A percentile compares a stretch with the other conserved stretches of the same genome.
Evolutionary conservation across 2,888 invertebrate species (phyloP).

Genomic region (Galeopsomyia nigrocyanea): DNA sequence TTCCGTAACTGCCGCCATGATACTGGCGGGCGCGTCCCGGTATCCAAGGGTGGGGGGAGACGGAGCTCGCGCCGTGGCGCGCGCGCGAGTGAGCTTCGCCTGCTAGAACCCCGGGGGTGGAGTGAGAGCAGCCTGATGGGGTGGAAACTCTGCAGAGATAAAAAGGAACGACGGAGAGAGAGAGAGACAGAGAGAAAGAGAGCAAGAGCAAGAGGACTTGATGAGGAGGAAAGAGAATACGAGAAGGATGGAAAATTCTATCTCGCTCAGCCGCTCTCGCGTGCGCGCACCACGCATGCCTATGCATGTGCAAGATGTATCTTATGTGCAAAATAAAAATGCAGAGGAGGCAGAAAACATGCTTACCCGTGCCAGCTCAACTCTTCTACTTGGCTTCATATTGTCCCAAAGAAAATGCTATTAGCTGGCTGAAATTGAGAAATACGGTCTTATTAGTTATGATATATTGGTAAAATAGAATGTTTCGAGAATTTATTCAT

Average conservation of each 20-base stretch:
- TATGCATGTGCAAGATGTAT: slow-evolving; percentile 21
- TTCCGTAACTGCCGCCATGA: slow-evolving; percentile 70
- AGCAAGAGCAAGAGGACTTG: slow-evolving; percentile 59
- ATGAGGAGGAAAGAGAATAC: slow-evolving; percentile 45
- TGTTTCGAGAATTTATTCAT: neutral
- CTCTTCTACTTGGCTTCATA: slow-evolving; percentile 25
- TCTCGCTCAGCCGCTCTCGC: neutral
- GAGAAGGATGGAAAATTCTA: slow-evolving; percentile 19
- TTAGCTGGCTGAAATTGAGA: slow-evolving; percentile 41
- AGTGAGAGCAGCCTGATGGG: slow-evolving; percentile 64
- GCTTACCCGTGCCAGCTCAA: slow-evolving; percentile 31
- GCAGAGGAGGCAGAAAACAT: slow-evolving; percentile 46
- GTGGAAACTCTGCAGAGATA: slow-evolving; percentile 69
- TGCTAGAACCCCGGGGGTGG: slow-evolving; percentile 52
- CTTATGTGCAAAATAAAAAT: slow-evolving; percentile 44
- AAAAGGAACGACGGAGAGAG: slow-evolving; percentile 65
- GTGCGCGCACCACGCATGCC: neutral
- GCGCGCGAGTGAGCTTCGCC: slow-evolving; percentile 49
- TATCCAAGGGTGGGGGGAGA: slow-evolving; percentile 51
- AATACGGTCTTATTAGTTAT: slow-evolving; percentile 36
- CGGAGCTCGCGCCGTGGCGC: slow-evolving; percentile 52
- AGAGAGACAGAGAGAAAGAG: slow-evolving; percentile 51
- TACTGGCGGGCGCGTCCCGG: slow-evolving; percentile 57
- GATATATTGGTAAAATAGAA: neutral
- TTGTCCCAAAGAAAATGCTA: slow-evolving; percentile 38